Percentiles rank a stretch among this genome's conserved stretches.
Evolutionary conservation across 2,888 invertebrate species (phyloP).

Genomic region (Diarsia mendica): DNA sequence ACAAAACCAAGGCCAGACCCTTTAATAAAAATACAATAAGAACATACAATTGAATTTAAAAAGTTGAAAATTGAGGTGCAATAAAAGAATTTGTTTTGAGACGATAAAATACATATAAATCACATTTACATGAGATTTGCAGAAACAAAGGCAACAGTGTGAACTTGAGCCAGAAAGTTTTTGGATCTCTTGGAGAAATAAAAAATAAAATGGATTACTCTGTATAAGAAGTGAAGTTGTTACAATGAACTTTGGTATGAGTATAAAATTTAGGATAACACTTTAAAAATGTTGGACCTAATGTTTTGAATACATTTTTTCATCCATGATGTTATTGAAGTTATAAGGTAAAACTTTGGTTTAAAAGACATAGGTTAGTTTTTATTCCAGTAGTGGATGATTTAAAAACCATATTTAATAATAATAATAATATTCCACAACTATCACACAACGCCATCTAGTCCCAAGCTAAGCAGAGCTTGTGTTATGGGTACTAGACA

Average conservation of each 20-base stretch:
- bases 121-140: slow-evolving; percentile 37
- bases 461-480: too few species aligned
- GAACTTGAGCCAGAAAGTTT: slow-evolving; percentile 15
- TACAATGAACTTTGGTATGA: not conserved
- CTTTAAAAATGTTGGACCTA: not conserved
- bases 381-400: not conserved
- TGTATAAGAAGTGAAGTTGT: slow-evolving; percentile 4
- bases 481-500: too few species aligned
- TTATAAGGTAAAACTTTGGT: not conserved
- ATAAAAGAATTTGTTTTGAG: slow-evolving; percentile 43
- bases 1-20: slow-evolving; percentile 36
- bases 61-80: slow-evolving; percentile 38
- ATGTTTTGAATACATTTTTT: not conserved
- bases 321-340: not conserved
- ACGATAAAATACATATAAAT: slow-evolving; percentile 50
- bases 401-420: not conserved
- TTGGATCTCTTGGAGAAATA: slow-evolving; percentile 1
- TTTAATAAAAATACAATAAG: slow-evolving; percentile 34
- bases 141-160: slow-evolving; percentile 35
- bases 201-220: slow-evolving; percentile 4
- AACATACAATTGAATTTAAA: slow-evolving; percentile 27
- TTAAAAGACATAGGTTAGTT: not conserved
- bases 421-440: too few species aligned
- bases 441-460: too few species aligned
- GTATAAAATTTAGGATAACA: not conserved